phyloP scores from a whole-genome alignment of 35 echinoderm and acorn worm genomes.

The Chiridota heheva region DNA sequence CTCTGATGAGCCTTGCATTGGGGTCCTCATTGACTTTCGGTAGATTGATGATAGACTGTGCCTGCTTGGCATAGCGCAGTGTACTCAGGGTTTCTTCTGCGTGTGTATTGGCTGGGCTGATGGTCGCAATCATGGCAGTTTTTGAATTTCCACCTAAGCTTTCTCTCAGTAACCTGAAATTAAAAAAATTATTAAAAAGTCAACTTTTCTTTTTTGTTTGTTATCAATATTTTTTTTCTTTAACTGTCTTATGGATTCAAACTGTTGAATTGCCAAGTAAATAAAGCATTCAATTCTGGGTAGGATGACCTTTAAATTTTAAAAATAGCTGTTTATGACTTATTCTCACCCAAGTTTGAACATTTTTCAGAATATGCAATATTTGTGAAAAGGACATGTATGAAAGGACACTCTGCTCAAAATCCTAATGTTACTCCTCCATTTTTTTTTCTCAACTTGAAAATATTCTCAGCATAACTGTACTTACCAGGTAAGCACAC shows the following conservation, averaged over 20 bases:
- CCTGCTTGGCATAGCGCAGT: conserved; percentile 92
- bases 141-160: conserved; percentile 93
- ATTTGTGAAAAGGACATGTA: no score
- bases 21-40: conserved; percentile 98
- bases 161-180: conserved; percentile 79
- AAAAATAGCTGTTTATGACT: no score
- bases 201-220: background rate
- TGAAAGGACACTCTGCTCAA: background rate
- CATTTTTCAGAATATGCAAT: no score
- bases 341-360: no score
- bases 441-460: background rate
- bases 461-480: background rate
- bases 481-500: conserved; percentile 90
- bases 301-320: no score
- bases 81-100: conserved; percentile 94
- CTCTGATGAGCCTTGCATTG: conserved; percentile 86
- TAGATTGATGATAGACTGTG: conserved; percentile 86
- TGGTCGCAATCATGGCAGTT: conserved; percentile 96
- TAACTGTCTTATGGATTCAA: no score
- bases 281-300: no score
- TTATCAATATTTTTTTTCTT: background rate
- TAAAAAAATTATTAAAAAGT: background rate
- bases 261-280: no score
- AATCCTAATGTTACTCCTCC: no score
- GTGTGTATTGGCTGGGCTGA: conserved; percentile 85